phyloP scores from a whole-genome alignment of 2,888 invertebrate species.

The Mylabris sibirica region DNA sequence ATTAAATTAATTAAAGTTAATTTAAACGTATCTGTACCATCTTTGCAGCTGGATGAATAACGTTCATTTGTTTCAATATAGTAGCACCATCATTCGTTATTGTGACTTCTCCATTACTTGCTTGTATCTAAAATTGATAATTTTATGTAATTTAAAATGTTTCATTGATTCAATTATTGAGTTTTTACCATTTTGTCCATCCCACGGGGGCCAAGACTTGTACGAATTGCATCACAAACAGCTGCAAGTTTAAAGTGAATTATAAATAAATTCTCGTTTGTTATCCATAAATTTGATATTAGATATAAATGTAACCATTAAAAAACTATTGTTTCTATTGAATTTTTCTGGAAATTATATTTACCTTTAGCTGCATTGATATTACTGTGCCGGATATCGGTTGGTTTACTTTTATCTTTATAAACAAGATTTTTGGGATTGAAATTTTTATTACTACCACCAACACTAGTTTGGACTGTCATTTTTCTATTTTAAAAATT shows the following conservation, averaged over 20 bases:
- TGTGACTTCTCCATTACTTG: slow-evolving; percentile 96
- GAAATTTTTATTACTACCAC: slow-evolving; percentile 58
- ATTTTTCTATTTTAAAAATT: slow-evolving; percentile 50
- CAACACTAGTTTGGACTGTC: slow-evolving; percentile 60
- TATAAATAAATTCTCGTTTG: slow-evolving; percentile 15
- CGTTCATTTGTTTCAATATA: slow-evolving; percentile 98
- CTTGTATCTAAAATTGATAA: slow-evolving; percentile 79
- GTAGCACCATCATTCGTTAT: slow-evolving; percentile 99
- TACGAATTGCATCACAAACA: slow-evolving; percentile 98
- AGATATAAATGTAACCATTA: not conserved
- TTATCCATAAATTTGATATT: slow-evolving; percentile 5
- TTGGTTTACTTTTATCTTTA: slow-evolving; percentile 93
- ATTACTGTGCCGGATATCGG: slow-evolving; percentile 93
- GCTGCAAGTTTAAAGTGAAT: slow-evolving; percentile 69
- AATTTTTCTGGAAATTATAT: slow-evolving; percentile 34
- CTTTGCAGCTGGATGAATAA: slow-evolving; percentile 97
- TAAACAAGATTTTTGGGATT: slow-evolving; percentile 64
- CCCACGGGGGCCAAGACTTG: slow-evolving; percentile 96
- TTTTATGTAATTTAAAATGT: not conserved
- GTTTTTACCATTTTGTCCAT: slow-evolving; percentile 98
- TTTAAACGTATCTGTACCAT: slow-evolving; percentile 72
- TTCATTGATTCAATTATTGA: slow-evolving; percentile 7
- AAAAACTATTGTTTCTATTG: not conserved
- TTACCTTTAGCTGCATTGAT: slow-evolving; percentile 98
- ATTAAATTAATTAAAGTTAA: not conserved